phyloP scores from a whole-genome alignment of 1,140 invertebrate genomes.

The Brevipalpus yothersi region DNA sequence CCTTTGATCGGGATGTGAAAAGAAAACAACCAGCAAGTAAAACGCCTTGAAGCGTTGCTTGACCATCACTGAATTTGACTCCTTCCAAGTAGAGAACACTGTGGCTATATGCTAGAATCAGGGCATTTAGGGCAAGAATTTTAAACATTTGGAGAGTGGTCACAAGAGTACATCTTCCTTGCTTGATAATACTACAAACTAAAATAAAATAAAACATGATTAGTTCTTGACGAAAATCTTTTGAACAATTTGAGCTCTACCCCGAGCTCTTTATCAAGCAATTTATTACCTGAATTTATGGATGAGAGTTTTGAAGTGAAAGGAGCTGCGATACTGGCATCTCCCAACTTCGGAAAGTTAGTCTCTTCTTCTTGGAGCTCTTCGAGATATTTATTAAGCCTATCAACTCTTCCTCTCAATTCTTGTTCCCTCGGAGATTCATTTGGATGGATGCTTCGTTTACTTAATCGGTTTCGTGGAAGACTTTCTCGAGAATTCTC shows the following conservation, averaged over 20 bases:
- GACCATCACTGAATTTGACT: constrained; percentile 89
- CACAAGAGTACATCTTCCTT: constrained; percentile 92
- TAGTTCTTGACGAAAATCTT: neutral
- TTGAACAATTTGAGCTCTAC: neutral
- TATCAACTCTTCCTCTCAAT: neutral
- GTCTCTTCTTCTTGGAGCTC: constrained; percentile 76
- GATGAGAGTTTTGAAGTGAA: constrained; percentile 95
- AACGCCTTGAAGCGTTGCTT: constrained; percentile 70
- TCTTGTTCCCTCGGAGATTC: neutral
- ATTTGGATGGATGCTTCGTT: neutral
- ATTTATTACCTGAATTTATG: constrained; percentile 63
- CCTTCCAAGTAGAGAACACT: constrained; percentile 94
- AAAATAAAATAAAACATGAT: constrained; percentile 14
- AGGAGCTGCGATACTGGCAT: constrained; percentile 95
- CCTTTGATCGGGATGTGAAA: constrained; percentile 93
- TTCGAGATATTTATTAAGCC: constrained; percentile 48
- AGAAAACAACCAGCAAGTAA: constrained; percentile 85
- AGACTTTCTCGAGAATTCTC: neutral
- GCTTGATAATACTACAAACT: constrained; percentile 98
- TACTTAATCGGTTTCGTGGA: neutral
- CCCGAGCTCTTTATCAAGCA: neutral
- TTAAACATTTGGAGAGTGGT: constrained; percentile 99
- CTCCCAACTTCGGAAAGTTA: constrained; percentile 76
- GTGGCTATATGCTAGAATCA: constrained; percentile 92
- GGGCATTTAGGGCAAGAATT: constrained; percentile 91